Evolutionary conservation across 2,888 invertebrate genomes (phyloP).

Genomic region (Epistrophe grossulariae): DNA sequence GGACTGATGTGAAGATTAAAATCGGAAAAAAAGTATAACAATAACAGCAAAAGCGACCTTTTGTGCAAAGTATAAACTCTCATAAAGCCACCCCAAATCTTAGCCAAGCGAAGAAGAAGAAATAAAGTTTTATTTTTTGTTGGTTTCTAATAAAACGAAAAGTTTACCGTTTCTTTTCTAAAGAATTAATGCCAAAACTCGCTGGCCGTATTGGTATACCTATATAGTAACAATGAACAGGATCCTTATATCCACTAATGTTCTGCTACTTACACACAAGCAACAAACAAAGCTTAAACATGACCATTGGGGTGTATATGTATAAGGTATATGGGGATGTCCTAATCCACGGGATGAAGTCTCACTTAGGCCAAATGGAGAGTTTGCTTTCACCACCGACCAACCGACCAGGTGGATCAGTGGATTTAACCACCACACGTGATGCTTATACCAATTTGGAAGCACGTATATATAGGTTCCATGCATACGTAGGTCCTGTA

Average conservation of each 20-base stretch:
- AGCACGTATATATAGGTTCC: conserved; percentile 13
- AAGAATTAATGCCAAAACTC: conserved; percentile 65
- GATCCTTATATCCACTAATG: conserved; percentile 74
- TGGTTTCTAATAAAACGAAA: conserved; percentile 64
- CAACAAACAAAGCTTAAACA: conserved; percentile 64
- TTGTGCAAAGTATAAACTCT: conserved; percentile 62
- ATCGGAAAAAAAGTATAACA: conserved; percentile 51
- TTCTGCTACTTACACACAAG: conserved; percentile 62
- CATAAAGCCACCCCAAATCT: conserved; percentile 63
- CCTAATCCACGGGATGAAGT: conserved; percentile 65
- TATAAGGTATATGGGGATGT: background rate
- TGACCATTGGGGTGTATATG: conserved; percentile 24
- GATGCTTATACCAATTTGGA: conserved; percentile 62
- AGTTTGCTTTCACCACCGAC: conserved; percentile 53
- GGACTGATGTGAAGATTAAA: conserved; percentile 64
- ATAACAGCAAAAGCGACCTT: conserved; percentile 50
- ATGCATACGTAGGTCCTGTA: conserved; percentile 16
- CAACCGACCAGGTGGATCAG: conserved; percentile 12
- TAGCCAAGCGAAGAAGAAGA: conserved; percentile 13
- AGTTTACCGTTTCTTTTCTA: conserved; percentile 61
- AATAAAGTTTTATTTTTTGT: conserved; percentile 30
- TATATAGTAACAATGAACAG: conserved; percentile 63
- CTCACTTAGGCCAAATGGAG: conserved; percentile 63
- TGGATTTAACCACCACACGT: conserved; percentile 64
- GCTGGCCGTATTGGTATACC: background rate